phyloP scores from a whole-genome alignment of 2,888 invertebrate species.

The Syritta pipiens region DNA sequence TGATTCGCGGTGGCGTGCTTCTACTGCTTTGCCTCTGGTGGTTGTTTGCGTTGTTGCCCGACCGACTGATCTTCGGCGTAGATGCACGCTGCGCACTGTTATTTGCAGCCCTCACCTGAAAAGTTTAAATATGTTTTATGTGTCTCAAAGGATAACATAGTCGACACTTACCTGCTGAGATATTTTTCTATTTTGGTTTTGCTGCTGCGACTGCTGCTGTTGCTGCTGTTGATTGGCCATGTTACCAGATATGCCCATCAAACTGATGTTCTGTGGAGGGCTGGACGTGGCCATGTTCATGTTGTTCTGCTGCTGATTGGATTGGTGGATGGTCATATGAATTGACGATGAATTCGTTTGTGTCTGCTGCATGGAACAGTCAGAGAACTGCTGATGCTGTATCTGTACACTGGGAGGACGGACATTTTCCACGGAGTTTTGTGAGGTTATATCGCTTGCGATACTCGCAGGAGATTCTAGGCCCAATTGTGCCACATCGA shows the following conservation, averaged over 20 bases:
- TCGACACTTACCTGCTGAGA: slow-evolving; percentile 75
- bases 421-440: slow-evolving; percentile 84
- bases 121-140: neutral
- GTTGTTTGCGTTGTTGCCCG: slow-evolving; percentile 71
- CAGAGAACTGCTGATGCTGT: slow-evolving; percentile 81
- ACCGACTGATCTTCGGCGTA: slow-evolving; percentile 77
- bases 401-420: slow-evolving; percentile 82
- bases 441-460: slow-evolving; percentile 90
- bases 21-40: slow-evolving; percentile 76
- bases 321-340: slow-evolving; percentile 82
- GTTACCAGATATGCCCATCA: slow-evolving; percentile 72
- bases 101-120: slow-evolving; percentile 72
- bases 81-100: slow-evolving; percentile 76
- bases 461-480: slow-evolving; percentile 94
- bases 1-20: slow-evolving; percentile 73
- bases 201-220: slow-evolving; percentile 70
- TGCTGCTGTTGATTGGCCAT: slow-evolving; percentile 73
- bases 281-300: slow-evolving; percentile 79
- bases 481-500: slow-evolving; percentile 91
- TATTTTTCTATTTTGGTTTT: slow-evolving; percentile 75
- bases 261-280: slow-evolving; percentile 78
- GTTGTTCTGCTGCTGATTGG: slow-evolving; percentile 81
- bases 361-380: slow-evolving; percentile 85
- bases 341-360: slow-evolving; percentile 80
- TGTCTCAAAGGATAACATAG: too few relatives aligned